Evolutionary conservation across 2,888 invertebrate genomes (phyloP).

Genomic region (Ischnus inquisitorius): DNA sequence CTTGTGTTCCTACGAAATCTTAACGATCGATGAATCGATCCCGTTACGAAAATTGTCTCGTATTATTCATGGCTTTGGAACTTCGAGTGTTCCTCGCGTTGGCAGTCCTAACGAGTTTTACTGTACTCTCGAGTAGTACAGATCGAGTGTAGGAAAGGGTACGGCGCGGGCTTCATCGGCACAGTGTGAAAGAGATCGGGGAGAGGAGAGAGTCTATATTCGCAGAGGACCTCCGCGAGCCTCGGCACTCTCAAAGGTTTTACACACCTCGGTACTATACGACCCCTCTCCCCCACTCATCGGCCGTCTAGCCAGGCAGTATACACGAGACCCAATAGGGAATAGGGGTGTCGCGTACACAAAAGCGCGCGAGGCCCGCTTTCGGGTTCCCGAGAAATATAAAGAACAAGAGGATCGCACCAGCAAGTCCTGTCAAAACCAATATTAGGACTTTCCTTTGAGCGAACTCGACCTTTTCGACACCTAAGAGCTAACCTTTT

Average conservation of each 20-base stretch:
- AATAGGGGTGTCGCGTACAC: slow-evolving; percentile 43
- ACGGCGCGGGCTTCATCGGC: background rate
- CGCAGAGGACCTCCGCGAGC: slow-evolving; percentile 44
- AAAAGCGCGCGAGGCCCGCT: slow-evolving; percentile 54
- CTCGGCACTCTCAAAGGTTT: slow-evolving; percentile 51
- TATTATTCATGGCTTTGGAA: background rate
- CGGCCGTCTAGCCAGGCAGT: background rate
- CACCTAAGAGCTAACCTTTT: slow-evolving; percentile 72
- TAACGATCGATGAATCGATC: slow-evolving; percentile 35
- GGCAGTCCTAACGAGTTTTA: slow-evolving; percentile 38
- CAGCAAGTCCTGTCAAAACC: slow-evolving; percentile 80
- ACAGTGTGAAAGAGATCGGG: slow-evolving; percentile 1
- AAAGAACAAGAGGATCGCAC: slow-evolving; percentile 73
- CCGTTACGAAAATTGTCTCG: slow-evolving; percentile 30
- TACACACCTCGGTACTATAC: slow-evolving; percentile 60
- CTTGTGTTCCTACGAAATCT: background rate
- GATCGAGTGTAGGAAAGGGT: slow-evolving; percentile 9
- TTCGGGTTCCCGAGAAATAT: slow-evolving; percentile 54
- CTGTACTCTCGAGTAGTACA: slow-evolving; percentile 14
- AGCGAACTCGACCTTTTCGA: slow-evolving; percentile 76
- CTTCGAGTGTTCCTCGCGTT: background rate
- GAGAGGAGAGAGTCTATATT: slow-evolving; percentile 31
- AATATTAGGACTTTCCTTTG: slow-evolving; percentile 78
- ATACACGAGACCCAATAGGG: slow-evolving; percentile 22
- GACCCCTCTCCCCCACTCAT: background rate